Percentiles rank a stretch among this genome's conserved stretches.
These are phyloP conservation scores for Phlogophora meticulosa DNA, from an alignment of 2,888 invertebrate genomes.

Conservation along the genomic window DNA sequence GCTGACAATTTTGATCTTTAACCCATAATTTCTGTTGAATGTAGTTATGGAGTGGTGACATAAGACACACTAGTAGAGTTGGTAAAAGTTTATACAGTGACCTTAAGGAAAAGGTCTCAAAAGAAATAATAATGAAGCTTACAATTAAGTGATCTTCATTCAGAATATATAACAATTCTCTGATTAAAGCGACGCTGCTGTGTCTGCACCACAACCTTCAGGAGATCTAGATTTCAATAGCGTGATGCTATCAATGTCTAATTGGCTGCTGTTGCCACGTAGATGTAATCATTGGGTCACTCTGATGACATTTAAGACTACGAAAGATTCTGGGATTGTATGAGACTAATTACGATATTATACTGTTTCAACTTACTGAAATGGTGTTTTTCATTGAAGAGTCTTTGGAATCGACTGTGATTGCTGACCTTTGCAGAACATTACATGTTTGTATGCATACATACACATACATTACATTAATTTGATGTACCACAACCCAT, in stretches of 20 bases:
- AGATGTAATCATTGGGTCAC: conserved; percentile 33
- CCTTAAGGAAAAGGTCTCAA: background rate
- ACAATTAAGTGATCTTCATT: conserved; percentile 10
- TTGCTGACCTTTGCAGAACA: no score
- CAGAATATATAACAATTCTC: conserved; percentile 1
- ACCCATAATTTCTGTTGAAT: conserved; percentile 20
- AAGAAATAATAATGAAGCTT: background rate
- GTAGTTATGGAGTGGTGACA: conserved; percentile 13
- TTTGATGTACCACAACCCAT: no score
- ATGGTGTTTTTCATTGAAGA: background rate
- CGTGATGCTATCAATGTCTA: conserved; percentile 45
- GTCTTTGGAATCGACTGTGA: background rate
- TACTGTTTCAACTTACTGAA: background rate
- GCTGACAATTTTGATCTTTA: conserved; percentile 30
- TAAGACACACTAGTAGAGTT: background rate
- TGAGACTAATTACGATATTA: background rate
- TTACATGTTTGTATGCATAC: no score
- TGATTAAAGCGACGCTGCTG: conserved; percentile 29
- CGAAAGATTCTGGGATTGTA: background rate
- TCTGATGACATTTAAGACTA: conserved; percentile 20
- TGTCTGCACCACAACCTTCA: conserved; percentile 33
- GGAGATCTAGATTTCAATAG: conserved; percentile 40
- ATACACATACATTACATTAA: no score
- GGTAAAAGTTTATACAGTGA: background rate
- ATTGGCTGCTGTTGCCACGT: conserved; percentile 36